These are phyloP conservation scores for Scleropages formosus DNA, from an alignment of 2,797 vertebrate species.

Conservation along the genomic window DNA sequence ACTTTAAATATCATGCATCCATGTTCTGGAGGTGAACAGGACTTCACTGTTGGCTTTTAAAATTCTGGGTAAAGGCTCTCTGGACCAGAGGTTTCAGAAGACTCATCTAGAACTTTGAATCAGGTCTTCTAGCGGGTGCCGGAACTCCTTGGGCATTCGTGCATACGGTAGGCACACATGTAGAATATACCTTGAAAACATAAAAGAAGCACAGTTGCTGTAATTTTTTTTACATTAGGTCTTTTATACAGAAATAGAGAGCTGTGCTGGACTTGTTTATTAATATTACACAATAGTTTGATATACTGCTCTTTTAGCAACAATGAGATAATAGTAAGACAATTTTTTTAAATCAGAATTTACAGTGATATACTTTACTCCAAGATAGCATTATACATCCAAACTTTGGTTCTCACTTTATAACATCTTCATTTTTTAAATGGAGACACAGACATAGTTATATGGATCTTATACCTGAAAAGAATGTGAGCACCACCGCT, in stretches of 20 bases:
- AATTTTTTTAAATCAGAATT: too few species aligned
- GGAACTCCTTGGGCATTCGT: conserved; percentile 70
- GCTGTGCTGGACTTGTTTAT: neutral
- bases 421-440: neutral
- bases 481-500: conserved; percentile 76
- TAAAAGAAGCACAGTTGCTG: neutral
- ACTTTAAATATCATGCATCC: conserved; percentile 30
- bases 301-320: neutral
- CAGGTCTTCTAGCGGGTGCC: conserved; percentile 62
- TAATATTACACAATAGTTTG: neutral
- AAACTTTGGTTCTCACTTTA: too few species aligned
- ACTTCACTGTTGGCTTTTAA: conserved; percentile 19
- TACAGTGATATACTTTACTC: too few species aligned
- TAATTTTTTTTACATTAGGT: too few species aligned
- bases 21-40: conserved; percentile 30
- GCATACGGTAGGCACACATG: conserved; percentile 80
- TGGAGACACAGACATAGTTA: neutral
- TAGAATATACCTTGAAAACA: conserved; percentile 72
- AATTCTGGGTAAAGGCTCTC: conserved; percentile 11
- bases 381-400: too few species aligned
- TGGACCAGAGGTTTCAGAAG: conserved; percentile 27
- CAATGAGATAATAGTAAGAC: neutral
- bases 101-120: conserved; percentile 34
- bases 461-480: conserved; percentile 67
- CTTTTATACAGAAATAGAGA: neutral